These are phyloP conservation scores for Agriopis marginaria DNA, from an alignment of 2,888 invertebrate genomes.

Conservation along the genomic window DNA sequence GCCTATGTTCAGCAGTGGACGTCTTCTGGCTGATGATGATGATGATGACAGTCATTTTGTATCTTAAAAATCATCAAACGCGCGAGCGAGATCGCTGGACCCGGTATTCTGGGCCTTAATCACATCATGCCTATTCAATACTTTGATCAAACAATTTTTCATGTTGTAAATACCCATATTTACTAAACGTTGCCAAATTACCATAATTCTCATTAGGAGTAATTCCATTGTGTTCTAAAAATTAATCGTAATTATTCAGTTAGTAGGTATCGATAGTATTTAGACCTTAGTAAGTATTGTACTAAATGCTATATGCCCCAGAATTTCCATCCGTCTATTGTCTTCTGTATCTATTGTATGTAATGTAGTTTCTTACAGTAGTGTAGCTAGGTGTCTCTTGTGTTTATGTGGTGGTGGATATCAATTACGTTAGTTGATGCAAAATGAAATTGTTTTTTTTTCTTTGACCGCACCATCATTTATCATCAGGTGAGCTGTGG, in stretches of 20 bases:
- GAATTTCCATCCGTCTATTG: conserved; percentile 87
- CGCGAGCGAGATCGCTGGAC: too few species aligned
- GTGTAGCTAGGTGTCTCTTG: conserved; percentile 67
- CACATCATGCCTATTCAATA: conserved; percentile 4
- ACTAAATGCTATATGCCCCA: conserved; percentile 83
- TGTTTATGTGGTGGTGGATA: conserved; percentile 56
- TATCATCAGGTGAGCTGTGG: too few species aligned
- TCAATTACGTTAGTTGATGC: conserved; percentile 42
- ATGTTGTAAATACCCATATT: conserved; percentile 53
- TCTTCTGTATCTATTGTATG: conserved; percentile 83
- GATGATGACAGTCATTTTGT: too few species aligned
- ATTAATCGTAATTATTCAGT: conserved; percentile 42
- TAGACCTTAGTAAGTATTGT: conserved; percentile 60
- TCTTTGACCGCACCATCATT: too few species aligned
- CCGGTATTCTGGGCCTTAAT: too few species aligned
- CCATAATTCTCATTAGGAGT: conserved; percentile 37
- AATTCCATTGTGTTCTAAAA: conserved; percentile 45
- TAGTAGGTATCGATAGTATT: conserved; percentile 47
- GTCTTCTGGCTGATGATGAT: too few species aligned
- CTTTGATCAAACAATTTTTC: too few species aligned
- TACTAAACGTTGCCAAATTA: conserved; percentile 63
- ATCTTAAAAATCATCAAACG: too few species aligned
- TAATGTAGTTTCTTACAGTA: conserved; percentile 77
- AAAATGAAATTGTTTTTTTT: background rate
- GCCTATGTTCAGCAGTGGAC: too few species aligned